A percentile compares a stretch with the other conserved stretches of the same genome.
Conservation (phyloP, 1,140 invertebrate genomes). For the Ephestia elutella region DNA sequence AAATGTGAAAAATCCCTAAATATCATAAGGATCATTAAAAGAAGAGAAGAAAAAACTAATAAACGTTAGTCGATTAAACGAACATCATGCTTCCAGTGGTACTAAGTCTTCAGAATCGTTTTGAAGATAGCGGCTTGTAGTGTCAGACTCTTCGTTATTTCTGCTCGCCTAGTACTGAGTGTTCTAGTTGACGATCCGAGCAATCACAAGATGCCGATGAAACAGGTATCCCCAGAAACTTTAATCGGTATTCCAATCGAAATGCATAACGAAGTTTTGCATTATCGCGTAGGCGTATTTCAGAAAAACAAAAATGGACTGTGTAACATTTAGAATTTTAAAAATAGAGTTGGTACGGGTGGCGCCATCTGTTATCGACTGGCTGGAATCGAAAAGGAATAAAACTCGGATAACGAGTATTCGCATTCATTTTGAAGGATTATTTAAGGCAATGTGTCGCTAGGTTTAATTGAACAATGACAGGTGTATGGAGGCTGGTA, state of each 20-base stretch:
- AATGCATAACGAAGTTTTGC: not conserved
- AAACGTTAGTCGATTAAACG: not conserved
- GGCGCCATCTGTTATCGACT: constrained; percentile 60
- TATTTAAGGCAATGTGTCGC: constrained; percentile 60
- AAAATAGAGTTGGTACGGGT: constrained; percentile 15
- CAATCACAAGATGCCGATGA: constrained; percentile 36
- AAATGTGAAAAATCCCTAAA: not conserved
- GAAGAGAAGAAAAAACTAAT: not conserved
- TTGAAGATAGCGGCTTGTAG: constrained; percentile 18
- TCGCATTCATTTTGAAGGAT: constrained; percentile 40
- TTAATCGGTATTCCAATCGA: constrained; percentile 5
- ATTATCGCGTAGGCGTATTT: not conserved
- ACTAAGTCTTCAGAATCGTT: constrained; percentile 25
- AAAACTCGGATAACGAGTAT: constrained; percentile 18
- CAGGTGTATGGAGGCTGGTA: constrained; percentile 50
- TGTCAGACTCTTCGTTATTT: constrained; percentile 28
- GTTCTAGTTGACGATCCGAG: constrained; percentile 69
- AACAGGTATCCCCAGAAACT: constrained; percentile 13
- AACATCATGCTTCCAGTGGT: constrained; percentile 22
- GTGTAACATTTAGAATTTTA: constrained; percentile 4
- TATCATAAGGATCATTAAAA: not conserved
- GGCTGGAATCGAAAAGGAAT: constrained; percentile 23
- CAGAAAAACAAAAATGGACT: not conserved
- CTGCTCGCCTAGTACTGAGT: constrained; percentile 56
- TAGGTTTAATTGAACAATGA: constrained; percentile 58